Conservation (phyloP, 2,888 invertebrate species). For the Aleiodes leptofemur region DNA sequence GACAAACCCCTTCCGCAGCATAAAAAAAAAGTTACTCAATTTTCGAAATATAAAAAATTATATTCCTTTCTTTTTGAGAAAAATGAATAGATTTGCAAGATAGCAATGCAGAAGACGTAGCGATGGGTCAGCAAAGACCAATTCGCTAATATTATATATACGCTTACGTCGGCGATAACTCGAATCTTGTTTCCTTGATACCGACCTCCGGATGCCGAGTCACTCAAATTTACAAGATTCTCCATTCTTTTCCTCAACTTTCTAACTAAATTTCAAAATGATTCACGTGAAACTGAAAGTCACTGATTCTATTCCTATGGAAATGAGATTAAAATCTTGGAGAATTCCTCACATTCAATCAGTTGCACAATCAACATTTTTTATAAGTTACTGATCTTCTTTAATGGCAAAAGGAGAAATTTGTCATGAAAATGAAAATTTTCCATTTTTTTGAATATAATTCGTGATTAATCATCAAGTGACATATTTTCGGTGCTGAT, state of each 20-base stretch:
- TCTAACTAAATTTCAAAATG: conserved; percentile 20
- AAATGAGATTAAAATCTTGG: background rate
- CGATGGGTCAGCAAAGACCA: conserved; percentile 30
- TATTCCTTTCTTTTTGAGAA: background rate
- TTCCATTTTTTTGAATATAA: background rate
- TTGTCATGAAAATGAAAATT: background rate
- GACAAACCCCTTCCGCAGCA: conserved; percentile 7
- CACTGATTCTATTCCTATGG: background rate
- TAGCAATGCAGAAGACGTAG: conserved; percentile 11
- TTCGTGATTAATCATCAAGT: conserved; percentile 8
- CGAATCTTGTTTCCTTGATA: conserved; percentile 36
- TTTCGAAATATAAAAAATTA: conserved; percentile 18
- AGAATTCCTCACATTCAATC: background rate
- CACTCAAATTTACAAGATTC: conserved; percentile 26
- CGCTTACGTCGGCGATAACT: conserved; percentile 27
- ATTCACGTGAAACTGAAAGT: conserved; percentile 21
- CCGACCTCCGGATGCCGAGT: conserved; percentile 29
- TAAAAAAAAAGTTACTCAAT: background rate
- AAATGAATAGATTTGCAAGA: background rate
- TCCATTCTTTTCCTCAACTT: conserved; percentile 9
- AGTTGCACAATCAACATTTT: too few species aligned
- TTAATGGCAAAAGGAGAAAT: background rate
- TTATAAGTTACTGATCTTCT: too few species aligned
- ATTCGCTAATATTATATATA: conserved; percentile 17
- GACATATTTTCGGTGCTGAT: conserved; percentile 10